Base-by-base conservation (phyloP, 2,888 invertebrate species). In the Drosophila antonietae region DNA sequence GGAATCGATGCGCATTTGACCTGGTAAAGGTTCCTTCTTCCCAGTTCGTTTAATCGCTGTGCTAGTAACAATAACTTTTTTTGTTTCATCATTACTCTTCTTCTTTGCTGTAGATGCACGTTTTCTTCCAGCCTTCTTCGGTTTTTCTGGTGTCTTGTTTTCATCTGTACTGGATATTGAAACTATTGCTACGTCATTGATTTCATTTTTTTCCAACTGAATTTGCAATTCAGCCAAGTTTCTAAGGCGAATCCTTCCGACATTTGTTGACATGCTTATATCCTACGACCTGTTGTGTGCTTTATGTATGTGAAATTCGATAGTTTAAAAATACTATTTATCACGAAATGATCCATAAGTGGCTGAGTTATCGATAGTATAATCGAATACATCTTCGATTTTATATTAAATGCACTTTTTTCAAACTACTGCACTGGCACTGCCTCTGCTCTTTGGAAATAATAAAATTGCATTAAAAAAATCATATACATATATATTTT, bases 1-100 rank as follows among this genome's bases (percentile, higher is more conserved):
- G 2, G 65, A 64, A 58, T 91, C 86, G 8, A 91, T 91, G 12
- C 83, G 80, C 59, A 78, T 51, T 71, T 91, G 91, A 9, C 78
- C 85, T 1, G 82, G 71, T 0, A 85, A 70, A 1, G 81, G 82
- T 31, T 87, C 83, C 41, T 82, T 90, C 56, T 72, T 88, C 1
- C 12, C 60, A 0, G 73, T 73, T 18, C 83, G 80, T 56, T 81
- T 85, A 1, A 67, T 37, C 2, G 33, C 15, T 1, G 73, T 69
- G 9, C 53, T 66, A 41, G 44, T 66, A n/a, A 53, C 39, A 8
- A 66, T 39, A 10, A 46, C 43, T 33, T 10, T n/a, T 10, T 60
- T 44, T 14, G 43, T 20, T 33, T 68, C 62, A 10, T 20, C 51
- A 33, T 41, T 52, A n/a, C 3, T 65, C 0, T 53, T 47, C 57